A percentile compares a stretch with the other conserved stretches of the same genome.
Evolutionary conservation across 2,113 vertebrate species (phyloP).

Genomic region (Vireo altiloquus): DNA sequence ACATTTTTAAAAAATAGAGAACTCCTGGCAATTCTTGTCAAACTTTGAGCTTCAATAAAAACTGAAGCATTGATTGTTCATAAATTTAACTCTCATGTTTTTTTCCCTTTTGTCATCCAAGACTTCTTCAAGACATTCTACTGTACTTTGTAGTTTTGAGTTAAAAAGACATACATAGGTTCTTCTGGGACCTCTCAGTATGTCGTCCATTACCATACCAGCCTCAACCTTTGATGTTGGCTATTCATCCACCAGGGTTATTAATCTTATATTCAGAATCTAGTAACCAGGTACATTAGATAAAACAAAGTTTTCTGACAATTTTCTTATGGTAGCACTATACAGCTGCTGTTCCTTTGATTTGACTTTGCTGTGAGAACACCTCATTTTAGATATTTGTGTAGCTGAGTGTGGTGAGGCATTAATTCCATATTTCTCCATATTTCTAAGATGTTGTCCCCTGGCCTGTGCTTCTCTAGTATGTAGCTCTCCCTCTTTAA

Average conservation of each 20-base stretch:
- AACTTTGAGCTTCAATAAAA: neutral
- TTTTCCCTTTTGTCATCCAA: neutral
- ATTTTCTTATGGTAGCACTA: neutral
- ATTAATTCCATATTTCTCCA: neutral
- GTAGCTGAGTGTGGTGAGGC: neutral
- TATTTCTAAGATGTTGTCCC: neutral
- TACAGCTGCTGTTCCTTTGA: neutral
- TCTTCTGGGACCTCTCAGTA: neutral
- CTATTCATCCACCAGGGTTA: neutral
- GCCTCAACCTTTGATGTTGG: neutral
- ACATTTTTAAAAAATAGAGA: neutral
- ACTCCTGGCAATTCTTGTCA: neutral
- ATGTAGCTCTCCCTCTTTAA: neutral
- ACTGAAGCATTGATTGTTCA: neutral
- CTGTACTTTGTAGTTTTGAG: neutral
- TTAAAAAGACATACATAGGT: neutral
- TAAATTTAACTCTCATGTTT: neutral
- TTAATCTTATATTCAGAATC: neutral
- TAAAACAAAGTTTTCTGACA: neutral
- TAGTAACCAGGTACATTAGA: neutral
- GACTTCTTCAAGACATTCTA: neutral
- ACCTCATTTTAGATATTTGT: neutral
- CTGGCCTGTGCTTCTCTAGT: neutral
- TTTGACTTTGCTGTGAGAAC: neutral
- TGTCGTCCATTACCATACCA: neutral